Conservation (phyloP, 1,140 invertebrate species). For the Cyrtorhinus lividipennis region DNA sequence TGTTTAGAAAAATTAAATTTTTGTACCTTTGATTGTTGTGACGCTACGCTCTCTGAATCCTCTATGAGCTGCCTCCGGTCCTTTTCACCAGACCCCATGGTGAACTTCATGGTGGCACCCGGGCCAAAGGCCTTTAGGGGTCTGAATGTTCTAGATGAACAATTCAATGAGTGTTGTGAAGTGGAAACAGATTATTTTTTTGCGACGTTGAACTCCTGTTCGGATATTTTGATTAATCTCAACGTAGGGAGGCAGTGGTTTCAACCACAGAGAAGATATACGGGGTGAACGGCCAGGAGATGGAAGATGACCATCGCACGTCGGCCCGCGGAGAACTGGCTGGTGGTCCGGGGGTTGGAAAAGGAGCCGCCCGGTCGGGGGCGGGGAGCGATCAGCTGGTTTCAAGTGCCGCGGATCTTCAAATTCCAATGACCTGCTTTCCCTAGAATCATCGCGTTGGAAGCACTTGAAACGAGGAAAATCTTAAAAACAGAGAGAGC, state of each 20-base stretch:
- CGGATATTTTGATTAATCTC: too few relatives aligned
- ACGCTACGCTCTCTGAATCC: neutral
- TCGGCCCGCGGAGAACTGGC: neutral
- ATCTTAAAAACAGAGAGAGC: too few relatives aligned
- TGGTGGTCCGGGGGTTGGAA: neutral
- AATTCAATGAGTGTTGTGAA: too few relatives aligned
- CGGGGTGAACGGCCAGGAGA: too few relatives aligned
- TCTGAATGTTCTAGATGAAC: too few relatives aligned
- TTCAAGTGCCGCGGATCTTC: too few relatives aligned
- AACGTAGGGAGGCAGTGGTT: neutral
- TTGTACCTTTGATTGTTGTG: neutral
- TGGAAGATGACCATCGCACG: neutral
- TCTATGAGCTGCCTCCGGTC: neutral
- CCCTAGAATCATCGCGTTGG: too few relatives aligned
- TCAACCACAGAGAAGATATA: neutral
- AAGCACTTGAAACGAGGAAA: too few relatives aligned
- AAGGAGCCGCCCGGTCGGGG: neutral
- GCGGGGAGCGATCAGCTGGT: neutral
- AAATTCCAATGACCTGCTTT: constrained; percentile 1
- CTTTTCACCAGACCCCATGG: neutral
- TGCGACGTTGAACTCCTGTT: too few relatives aligned
- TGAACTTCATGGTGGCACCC: neutral
- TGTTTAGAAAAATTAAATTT: too few relatives aligned
- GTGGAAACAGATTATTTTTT: too few relatives aligned
- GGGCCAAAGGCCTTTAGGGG: too few relatives aligned